phyloP scores from a whole-genome alignment of 2,888 invertebrate genomes.

The Chirona hameri region DNA sequence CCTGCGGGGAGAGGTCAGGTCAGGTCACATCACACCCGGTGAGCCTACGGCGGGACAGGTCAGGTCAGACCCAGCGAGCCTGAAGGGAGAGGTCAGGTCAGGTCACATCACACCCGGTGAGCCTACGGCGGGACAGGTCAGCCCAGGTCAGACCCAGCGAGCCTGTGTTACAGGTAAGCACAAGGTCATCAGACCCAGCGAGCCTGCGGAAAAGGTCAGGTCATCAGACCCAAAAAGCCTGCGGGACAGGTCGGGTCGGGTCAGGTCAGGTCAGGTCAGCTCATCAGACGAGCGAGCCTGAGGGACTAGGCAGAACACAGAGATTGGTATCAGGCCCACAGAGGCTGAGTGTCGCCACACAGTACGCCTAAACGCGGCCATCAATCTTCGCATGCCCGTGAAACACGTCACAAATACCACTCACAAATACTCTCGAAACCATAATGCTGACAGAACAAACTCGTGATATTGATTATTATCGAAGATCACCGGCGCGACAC shows the following conservation, averaged over 20 bases:
- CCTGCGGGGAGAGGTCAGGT: constrained; percentile 50
- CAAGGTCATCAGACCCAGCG: constrained; percentile 66
- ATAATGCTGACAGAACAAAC: too few relatives aligned
- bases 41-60: background rate
- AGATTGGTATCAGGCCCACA: too few relatives aligned
- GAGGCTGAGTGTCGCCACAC: too few relatives aligned
- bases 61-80: constrained; percentile 67
- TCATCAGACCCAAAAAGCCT: background rate
- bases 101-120: background rate
- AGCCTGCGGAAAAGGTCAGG: constrained; percentile 54
- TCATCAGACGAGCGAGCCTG: too few relatives aligned
- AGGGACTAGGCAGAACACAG: too few relatives aligned
- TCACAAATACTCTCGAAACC: too few relatives aligned
- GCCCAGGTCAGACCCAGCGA: constrained; percentile 65
- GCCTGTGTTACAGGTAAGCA: too few relatives aligned
- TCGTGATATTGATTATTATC: too few relatives aligned
- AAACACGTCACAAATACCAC: too few relatives aligned
- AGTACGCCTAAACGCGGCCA: too few relatives aligned
- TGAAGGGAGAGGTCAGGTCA: constrained; percentile 34
- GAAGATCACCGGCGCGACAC: too few relatives aligned
- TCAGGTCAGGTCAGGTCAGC: constrained; percentile 44
- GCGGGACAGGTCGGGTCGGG: background rate
- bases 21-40: background rate
- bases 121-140: background rate
- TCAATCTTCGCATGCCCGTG: too few relatives aligned